These are phyloP conservation scores for Tragelaphus imberbis DNA, from an alignment of 2,113 vertebrate genomes.

Conservation along the genomic window DNA sequence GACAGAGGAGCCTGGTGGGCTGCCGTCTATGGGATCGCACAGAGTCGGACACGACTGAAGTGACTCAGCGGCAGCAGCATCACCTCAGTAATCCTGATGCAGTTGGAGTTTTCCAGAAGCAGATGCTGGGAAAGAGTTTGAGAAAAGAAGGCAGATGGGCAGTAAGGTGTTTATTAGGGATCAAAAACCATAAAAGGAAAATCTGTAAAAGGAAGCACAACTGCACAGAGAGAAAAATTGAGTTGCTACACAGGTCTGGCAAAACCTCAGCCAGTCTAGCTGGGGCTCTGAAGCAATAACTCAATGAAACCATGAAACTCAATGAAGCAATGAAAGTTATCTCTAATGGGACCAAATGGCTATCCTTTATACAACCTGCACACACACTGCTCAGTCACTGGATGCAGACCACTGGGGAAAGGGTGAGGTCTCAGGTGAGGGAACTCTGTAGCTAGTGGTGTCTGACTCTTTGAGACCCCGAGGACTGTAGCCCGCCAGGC, in stretches of 20 bases:
- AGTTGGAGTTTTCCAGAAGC: background rate
- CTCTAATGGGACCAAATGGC: background rate
- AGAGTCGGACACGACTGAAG: too few species aligned
- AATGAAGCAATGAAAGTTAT: background rate
- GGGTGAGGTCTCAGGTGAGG: background rate
- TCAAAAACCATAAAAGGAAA: background rate
- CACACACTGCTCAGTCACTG: background rate
- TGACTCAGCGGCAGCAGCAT: too few species aligned
- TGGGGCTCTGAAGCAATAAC: background rate
- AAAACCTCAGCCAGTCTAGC: background rate
- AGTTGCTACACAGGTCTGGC: background rate
- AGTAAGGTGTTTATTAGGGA: background rate
- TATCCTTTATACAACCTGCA: background rate
- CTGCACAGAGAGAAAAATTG: background rate
- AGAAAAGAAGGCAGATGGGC: too few species aligned
- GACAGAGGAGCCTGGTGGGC: too few species aligned
- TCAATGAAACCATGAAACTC: background rate
- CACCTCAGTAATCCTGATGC: background rate
- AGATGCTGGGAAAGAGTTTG: background rate
- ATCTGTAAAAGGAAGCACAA: background rate
- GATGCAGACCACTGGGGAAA: background rate
- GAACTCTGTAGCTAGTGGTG: background rate
- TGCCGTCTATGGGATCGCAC: too few species aligned
- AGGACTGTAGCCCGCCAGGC: background rate
- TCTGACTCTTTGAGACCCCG: background rate